Percentiles rank a stretch among this genome's conserved stretches.
Conservation (phyloP, 2,888 invertebrate genomes). For the Dasysyrphus tricinctus region DNA sequence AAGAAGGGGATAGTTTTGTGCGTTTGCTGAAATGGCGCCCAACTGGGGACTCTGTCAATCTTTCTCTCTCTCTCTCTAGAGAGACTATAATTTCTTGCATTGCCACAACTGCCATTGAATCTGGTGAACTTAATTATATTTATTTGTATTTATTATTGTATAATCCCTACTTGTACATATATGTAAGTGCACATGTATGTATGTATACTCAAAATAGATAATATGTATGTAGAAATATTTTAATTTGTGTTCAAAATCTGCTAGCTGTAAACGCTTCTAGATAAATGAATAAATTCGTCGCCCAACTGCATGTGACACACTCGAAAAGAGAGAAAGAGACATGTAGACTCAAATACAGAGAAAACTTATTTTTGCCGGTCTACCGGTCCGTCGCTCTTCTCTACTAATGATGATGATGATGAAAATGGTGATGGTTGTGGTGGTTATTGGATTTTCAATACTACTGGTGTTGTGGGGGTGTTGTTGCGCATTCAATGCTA, state of each 20-base stretch:
- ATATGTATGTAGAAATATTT: too few species aligned
- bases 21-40: slow-evolving; percentile 37
- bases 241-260: too few species aligned
- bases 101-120: slow-evolving; percentile 20
- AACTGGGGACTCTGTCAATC: slow-evolving; percentile 28
- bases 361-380: slow-evolving; percentile 58
- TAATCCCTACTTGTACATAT: too few species aligned
- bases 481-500: slow-evolving; percentile 65
- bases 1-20: slow-evolving; percentile 33
- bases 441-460: slow-evolving; percentile 2
- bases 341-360: slow-evolving; percentile 26
- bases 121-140: slow-evolving; percentile 44
- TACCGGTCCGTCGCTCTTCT: slow-evolving; percentile 54
- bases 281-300: slow-evolving; percentile 59
- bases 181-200: too few species aligned
- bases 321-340: slow-evolving; percentile 7
- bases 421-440: slow-evolving; percentile 30
- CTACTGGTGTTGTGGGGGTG: slow-evolving; percentile 14
- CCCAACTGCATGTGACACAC: slow-evolving; percentile 52
- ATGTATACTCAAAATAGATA: too few species aligned
- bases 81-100: slow-evolving; percentile 53
- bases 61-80: slow-evolving; percentile 15
- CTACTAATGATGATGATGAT: slow-evolving; percentile 64
- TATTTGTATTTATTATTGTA: too few species aligned
- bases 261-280: too few species aligned